Evolutionary conservation across 2,888 invertebrate genomes (phyloP).

Genomic region (Pachycephus smyrnensis): DNA sequence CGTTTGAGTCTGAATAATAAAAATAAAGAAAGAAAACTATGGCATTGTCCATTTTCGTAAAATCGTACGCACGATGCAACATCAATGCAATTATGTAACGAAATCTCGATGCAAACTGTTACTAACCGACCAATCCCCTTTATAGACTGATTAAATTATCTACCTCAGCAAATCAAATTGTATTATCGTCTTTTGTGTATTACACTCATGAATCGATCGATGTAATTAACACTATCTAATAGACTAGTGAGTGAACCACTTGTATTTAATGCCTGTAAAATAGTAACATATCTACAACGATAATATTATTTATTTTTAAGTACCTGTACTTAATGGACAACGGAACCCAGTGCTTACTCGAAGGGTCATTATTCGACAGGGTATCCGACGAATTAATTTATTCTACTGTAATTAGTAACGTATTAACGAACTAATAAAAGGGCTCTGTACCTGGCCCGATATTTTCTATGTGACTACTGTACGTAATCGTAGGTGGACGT

Average conservation of each 20-base stretch:
- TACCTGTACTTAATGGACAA: conserved; percentile 22
- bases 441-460: background rate
- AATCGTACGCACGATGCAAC: background rate
- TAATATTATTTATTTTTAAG: conserved; percentile 55
- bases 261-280: conserved; percentile 45
- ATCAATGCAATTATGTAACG: background rate
- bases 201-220: conserved; percentile 26
- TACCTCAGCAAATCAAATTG: conserved; percentile 63
- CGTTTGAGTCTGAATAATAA: background rate
- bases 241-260: conserved; percentile 28
- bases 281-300: conserved; percentile 32
- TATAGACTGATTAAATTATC: conserved; percentile 64
- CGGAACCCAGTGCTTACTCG: conserved; percentile 10
- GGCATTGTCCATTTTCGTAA: background rate
- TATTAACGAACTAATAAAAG: conserved; percentile 1
- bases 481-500: conserved; percentile 36
- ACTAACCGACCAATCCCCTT: conserved; percentile 44
- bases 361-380: conserved; percentile 9
- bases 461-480: conserved; percentile 3
- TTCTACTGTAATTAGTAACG: conserved; percentile 20
- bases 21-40: background rate
- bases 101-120: background rate
- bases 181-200: conserved; percentile 54
- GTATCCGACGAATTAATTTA: conserved; percentile 31
- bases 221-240: conserved; percentile 28